Evolutionary conservation across 2,888 invertebrate species (phyloP), one percentile per base, ranked within the genome.

Genomic region (Ramazzottius varieornatus): DNA sequence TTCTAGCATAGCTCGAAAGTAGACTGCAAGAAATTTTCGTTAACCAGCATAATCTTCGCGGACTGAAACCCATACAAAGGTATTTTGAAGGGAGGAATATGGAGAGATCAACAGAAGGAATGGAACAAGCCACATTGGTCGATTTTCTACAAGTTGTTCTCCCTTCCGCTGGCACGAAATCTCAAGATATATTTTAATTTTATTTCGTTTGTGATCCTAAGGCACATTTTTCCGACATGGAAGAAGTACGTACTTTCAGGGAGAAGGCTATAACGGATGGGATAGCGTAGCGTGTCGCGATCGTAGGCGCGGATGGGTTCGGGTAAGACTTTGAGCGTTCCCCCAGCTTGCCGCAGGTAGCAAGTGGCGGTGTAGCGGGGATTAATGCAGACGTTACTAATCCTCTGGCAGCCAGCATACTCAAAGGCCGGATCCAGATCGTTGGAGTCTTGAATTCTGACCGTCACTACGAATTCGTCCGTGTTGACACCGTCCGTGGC

Each of bases 321-420:
- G 4, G 54, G 54, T 4, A 29, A 4, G 29, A 54, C 24, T 29
- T 54, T 54, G 4, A 54, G 13, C 13, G 54, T 29, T 54, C 54
- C 54, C 8, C 54, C 54, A 29, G 54, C 20, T 54, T 54, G 54
- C 29, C 29, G 13, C 20, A 54, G 54, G 54, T 16, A 54, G 29
- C 54, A 54, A 4, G 54, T 54, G 4, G 54, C 54, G 4, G 54
- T 54, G 29, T 54, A 54, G 54, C 54, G 54, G 4, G 54, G 54
- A 54, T 54, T 54, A 29, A 54, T 54, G 29, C 54, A 54, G 54
- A 54, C 54, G 29, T 54, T 54, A 29, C 24, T 54, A 8, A 54
- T 54, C 54, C 54, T 8, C 54, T 54, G 54, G 24, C 54, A 54
- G 54, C 54, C 54, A 24, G 54, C 54, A 54, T n/a, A 54, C 54